Percentiles rank a stretch among this genome's conserved stretches.
Evolutionary conservation across 2,797 vertebrate species (phyloP).

Genomic region (Nasua narica): DNA sequence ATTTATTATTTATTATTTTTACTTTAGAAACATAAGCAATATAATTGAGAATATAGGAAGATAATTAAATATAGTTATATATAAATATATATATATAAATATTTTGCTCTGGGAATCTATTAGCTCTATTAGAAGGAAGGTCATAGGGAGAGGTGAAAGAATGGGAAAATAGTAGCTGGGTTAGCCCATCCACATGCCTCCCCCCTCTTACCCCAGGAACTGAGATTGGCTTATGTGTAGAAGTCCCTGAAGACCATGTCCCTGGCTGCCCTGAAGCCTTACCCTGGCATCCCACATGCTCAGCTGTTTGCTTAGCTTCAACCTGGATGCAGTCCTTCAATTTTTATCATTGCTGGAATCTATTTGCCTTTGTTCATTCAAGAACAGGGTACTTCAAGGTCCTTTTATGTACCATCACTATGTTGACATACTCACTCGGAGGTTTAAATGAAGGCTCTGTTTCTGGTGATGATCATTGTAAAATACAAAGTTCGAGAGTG

Average conservation of each 20-base stretch:
- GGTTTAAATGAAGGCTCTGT: background rate
- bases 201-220: background rate
- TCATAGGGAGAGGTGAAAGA: background rate
- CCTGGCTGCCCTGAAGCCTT: background rate
- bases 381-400: background rate
- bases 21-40: background rate
- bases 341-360: background rate
- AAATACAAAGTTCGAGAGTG: background rate
- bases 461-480: background rate
- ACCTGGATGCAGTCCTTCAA: background rate
- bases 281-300: background rate
- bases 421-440: background rate
- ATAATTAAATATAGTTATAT: background rate
- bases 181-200: background rate
- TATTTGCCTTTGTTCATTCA: constrained; percentile 19
- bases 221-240: background rate
- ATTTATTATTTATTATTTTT: background rate
- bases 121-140: background rate
- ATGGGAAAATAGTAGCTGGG: background rate
- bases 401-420: background rate
- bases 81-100: background rate
- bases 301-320: background rate
- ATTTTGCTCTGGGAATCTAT: background rate
- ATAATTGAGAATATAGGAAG: background rate
- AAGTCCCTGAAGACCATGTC: background rate